Percentiles rank a stretch among this genome's conserved stretches.
Conservation (phyloP, 2,113 vertebrate species). For the Motacilla alba region DNA sequence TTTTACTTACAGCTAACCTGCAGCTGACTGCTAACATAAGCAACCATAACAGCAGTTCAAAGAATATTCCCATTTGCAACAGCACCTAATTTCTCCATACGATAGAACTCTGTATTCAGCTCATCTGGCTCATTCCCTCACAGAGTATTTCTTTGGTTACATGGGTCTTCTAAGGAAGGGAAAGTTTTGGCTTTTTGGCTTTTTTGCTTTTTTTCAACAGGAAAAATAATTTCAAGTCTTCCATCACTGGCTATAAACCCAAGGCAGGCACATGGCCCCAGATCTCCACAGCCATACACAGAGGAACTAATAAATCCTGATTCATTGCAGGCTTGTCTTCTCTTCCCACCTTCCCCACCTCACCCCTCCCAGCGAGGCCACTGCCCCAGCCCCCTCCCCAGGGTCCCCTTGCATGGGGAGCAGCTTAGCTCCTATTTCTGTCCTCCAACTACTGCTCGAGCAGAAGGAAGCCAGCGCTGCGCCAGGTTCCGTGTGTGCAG, state of each 20-base stretch:
- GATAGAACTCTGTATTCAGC: neutral
- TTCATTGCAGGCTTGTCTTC: conserved; percentile 1
- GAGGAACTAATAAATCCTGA: conserved; percentile 46
- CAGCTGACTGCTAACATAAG: neutral
- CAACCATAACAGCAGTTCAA: neutral
- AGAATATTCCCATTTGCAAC: neutral
- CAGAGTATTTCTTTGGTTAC: neutral
- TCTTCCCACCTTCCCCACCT: conserved; percentile 14
- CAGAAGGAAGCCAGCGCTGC: neutral
- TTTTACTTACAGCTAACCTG: neutral
- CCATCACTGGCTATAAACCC: conserved; percentile 8
- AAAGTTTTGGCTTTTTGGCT: neutral
- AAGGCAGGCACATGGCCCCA: neutral
- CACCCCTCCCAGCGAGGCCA: neutral
- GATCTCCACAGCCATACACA: neutral
- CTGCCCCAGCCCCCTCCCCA: neutral
- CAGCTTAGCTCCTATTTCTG: conserved; percentile 21
- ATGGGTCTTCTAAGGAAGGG: neutral
- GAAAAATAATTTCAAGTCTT: conserved; percentile 30
- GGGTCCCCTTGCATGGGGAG: neutral
- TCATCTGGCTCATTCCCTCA: neutral
- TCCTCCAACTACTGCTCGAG: neutral
- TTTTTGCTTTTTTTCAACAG: neutral
- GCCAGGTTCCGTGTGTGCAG: conserved; percentile 19
- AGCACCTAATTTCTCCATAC: neutral